Base-by-base conservation (phyloP, 2,888 invertebrate genomes). In the Pristionchus fissidentatus region DNA sequence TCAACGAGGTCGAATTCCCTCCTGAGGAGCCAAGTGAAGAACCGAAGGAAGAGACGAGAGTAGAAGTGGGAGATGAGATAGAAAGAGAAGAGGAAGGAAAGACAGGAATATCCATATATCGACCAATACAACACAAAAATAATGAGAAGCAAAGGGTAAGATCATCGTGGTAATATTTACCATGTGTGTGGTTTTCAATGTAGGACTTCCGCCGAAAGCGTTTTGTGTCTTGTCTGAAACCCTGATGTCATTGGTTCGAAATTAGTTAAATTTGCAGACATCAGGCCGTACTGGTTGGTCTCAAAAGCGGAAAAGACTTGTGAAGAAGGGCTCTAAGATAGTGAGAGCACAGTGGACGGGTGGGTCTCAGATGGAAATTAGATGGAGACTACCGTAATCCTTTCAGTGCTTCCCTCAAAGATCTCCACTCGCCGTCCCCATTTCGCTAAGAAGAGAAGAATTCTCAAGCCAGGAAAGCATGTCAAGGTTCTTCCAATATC, bases 211-310 rank as follows among this genome's bases (percentile, higher is more conserved):
- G n/a, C n/a, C n/a, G n/a, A n/a, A n/a, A n/a, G n/a, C n/a, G n/a
- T n/a, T n/a, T n/a, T n/a, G n/a, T n/a, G n/a, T n/a, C n/a, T n/a
- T n/a, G n/a, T n/a, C n/a, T n/a, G n/a, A n/a, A n/a, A n/a, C n/a
- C n/a, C n/a, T n/a, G n/a, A n/a, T n/a, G n/a, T n/a, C n/a, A n/a
- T n/a, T n/a, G n/a, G 4, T 75, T 32, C 70, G 43, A 41, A 41
- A 70, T 32, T 10, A 0, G 13, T n/a, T 0, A 3, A 43, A 8
- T 43, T 38, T 70, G 29, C 79, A 79, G 79, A 57, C 32, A n/a
- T 43, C 57, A 29, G 79, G 79, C 41, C 49, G 57, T 22, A 79
- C 79, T 38, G 79, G 79, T n/a, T 79, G 79, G 79, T 49, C 79
- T 29, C 38, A 38, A 2, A 79, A 55, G 10, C 3, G 79, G 57